Base-by-base conservation (phyloP, 2,797 vertebrate genomes). In the Eurystomus glaucurus region DNA sequence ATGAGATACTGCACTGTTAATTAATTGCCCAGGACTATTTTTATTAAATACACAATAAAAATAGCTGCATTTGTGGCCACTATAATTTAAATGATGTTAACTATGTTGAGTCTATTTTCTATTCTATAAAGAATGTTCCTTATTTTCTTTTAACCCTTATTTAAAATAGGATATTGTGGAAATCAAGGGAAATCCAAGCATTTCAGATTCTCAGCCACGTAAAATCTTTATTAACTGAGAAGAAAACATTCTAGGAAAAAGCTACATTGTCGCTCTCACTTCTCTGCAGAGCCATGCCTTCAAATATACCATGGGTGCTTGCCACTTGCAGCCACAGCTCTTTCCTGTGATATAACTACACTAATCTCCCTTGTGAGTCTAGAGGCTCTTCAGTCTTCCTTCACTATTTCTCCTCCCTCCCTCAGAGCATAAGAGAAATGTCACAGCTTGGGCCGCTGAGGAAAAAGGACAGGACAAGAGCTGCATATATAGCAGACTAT, bases 11-110 rank as follows among this genome's bases (percentile, higher is more conserved):
- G 10, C 16, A 58, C 14, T 51, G 33, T 95, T 95, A 96, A 96
- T 94, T 95, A 96, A 94, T 77, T 86, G 80, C 62, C 41, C 66
- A 80, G 19, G 55, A 87, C 2, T 83, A 71, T 68, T 94, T 96
- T 75, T 62, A 77, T 89, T 87, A 69, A 65, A 90, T 58, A 12
- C 58, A 15, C 29, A 86, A 71, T 61, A 79, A 77, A 94, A 89
- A 72, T 58, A 94, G 20, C 69, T 87, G 37, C 20, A 60, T 72
- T 65, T 74, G 66, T 95, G 85, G 25, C 28, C 22, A 70, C 48
- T 79, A 35, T 79, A 46, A 51, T 46, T 91, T 83, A 55, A 90
- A 4, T 16, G 1, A 33, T 31, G 3, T 50, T 85, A 85, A 68
- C 22, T 50, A 84, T 86, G 18, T 60, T 91, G 21, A 35, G 10